These are phyloP conservation scores for Graptemys geographica DNA, from an alignment of 2,797 vertebrate species.

Conservation along the genomic window DNA sequence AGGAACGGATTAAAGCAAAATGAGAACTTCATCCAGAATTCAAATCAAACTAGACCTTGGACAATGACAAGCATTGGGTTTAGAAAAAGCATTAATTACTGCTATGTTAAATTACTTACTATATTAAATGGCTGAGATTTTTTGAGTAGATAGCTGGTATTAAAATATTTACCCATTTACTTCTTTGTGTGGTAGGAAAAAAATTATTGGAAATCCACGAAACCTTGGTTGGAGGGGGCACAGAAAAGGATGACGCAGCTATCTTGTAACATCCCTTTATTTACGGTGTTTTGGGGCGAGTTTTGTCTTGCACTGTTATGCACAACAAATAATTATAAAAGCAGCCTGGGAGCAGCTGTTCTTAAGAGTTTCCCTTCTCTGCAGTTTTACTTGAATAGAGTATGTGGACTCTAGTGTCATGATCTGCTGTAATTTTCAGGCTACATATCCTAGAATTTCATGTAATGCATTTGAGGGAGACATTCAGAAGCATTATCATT, in stretches of 20 bases:
- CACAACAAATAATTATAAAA: background rate
- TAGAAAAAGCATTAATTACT: background rate
- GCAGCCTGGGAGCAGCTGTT: background rate
- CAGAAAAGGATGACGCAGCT: background rate
- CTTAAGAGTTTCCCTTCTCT: background rate
- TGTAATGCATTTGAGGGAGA: constrained; percentile 49
- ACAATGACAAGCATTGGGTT: background rate
- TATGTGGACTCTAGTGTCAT: background rate
- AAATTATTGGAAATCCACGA: background rate
- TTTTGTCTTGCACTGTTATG: rapidly evolving
- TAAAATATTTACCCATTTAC: background rate
- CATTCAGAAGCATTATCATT: background rate
- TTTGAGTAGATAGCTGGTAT: background rate
- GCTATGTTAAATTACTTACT: background rate
- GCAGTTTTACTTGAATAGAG: background rate
- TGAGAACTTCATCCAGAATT: background rate
- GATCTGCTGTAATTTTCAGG: constrained; percentile 47
- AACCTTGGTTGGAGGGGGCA: background rate
- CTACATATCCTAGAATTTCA: constrained; percentile 5
- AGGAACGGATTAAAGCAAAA: constrained; percentile 11
- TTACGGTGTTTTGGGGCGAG: background rate
- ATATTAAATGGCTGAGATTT: background rate
- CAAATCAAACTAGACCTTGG: background rate
- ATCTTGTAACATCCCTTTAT: background rate
- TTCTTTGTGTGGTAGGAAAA: background rate